Base-by-base conservation (phyloP, 2,888 invertebrate species). In the Perdita meconis region DNA sequence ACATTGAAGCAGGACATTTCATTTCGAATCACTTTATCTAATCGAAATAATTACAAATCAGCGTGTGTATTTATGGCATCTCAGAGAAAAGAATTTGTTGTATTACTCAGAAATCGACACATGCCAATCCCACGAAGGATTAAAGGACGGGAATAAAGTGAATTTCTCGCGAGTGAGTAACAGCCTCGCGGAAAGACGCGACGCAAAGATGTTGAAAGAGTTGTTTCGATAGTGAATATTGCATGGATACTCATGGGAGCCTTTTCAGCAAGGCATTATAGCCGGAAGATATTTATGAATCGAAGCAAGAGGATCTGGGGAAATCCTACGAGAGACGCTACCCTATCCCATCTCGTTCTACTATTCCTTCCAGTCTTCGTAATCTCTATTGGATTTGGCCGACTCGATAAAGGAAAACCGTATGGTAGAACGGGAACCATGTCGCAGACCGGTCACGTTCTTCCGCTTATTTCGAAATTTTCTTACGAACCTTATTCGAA, bases 371-470 rank as follows among this genome's bases (percentile, higher is more conserved):
- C 82, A 76, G 81, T 80, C 77, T 78, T 78, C 77, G 83, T 88
- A 89, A 89, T 89, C 89, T 88, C 84, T 86, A 86, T 89, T 86
- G 88, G 85, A 88, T 88, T 83, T 81, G 82, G 60, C 69, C 63
- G 80, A 71, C 78, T 83, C 87, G 86, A 86, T 88, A 86, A 87
- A 88, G 86, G 82, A 78, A 87, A 85, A 79, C 79, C 83, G 78
- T 81, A 84, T 30, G 30, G 30, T 6, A 30, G 30, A 30, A 30
- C 6, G 30, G 6, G 6, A 30, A 30, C 30, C 30, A 30, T 30
- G 6, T 6, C 6, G 6, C 30, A 30, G 30, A 30, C 30, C 6
- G 30, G 2, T 30, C 30, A 30, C 6, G 6, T 30, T 30, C 6
- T 30, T 6, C 6, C 6, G 30, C 30, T 30, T 30, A 30, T 30